Conservation (phyloP, 2,113 vertebrate species). For the Acrocephalus arundinaceus region DNA sequence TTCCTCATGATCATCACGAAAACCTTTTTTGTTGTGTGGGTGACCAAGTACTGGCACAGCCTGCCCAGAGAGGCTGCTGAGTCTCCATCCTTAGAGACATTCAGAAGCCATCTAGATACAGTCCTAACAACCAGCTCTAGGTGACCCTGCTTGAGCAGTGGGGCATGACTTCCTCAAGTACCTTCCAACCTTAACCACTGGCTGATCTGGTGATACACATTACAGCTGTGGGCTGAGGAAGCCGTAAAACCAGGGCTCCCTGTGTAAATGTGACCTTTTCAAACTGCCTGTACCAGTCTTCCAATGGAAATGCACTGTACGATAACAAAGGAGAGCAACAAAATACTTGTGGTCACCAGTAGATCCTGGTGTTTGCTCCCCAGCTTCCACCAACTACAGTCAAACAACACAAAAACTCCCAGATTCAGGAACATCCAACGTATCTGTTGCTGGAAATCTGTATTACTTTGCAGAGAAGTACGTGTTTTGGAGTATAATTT, state of each 20-base stretch:
- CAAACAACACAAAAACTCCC: background rate
- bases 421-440: background rate
- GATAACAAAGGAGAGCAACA: background rate
- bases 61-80: accelerated
- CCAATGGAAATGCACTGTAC: background rate
- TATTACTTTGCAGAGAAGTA: background rate
- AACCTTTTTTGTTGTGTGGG: background rate
- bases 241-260: background rate
- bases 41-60: background rate
- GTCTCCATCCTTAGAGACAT: background rate
- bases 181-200: background rate
- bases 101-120: background rate
- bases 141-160: background rate
- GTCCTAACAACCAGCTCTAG: background rate
- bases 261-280: background rate
- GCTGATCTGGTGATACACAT: background rate
- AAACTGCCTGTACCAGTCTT: background rate
- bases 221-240: background rate
- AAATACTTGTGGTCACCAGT: background rate
- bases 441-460: background rate
- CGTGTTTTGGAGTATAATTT: background rate
- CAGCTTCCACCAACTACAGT: background rate
- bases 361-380: background rate
- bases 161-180: background rate
- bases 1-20: background rate